Base-by-base conservation (phyloP, 2,888 invertebrate genomes). In the Oscheius sp. region DNA sequence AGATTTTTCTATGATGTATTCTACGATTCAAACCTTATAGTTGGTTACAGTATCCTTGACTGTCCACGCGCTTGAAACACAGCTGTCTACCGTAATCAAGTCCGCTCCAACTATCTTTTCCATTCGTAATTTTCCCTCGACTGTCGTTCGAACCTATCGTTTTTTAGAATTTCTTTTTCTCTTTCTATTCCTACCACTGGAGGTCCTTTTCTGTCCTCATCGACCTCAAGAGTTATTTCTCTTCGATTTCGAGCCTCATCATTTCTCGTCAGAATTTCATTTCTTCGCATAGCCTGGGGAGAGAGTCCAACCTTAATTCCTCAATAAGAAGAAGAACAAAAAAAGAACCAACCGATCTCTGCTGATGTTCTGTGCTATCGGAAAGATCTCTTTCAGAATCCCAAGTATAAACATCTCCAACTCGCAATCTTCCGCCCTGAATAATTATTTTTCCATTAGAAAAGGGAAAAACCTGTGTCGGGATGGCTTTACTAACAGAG, bases 121-220 rank as follows among this genome's bases (percentile, higher is more conserved):
- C 83, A 85, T 85, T 53, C 79, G 76, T 61, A 85, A 70, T 65
- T 82, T 82, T 67, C 85, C 84, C 69, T 85, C 85, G 6, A 85
- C 85, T 12, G 85, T 85, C n/a, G 85, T 85, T 37, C 83, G 77
- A 39, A 85, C 80, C 64, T 74, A 46, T 45, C 12, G 6, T n/a
- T n/a, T n/a, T n/a, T n/a, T n/a, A n/a, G n/a, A n/a, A n/a, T n/a
- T n/a, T n/a, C n/a, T n/a, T n/a, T n/a, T n/a, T n/a, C n/a, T n/a
- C n/a, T n/a, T n/a, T n/a, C n/a, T n/a, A n/a, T n/a, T n/a, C 34
- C n/a, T 64, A 73, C 74, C 57, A 74, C 75, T 45, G 75, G 74
- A 25, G 74, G 74, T 53, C 66, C 64, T 55, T 74, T 72, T 29
- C 69, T 71, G 33, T 74, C 69, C 48, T 69, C 74, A 50, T 73